Evolutionary conservation across 1,140 invertebrate species (phyloP).

Genomic region (Plodia interpunctella): DNA sequence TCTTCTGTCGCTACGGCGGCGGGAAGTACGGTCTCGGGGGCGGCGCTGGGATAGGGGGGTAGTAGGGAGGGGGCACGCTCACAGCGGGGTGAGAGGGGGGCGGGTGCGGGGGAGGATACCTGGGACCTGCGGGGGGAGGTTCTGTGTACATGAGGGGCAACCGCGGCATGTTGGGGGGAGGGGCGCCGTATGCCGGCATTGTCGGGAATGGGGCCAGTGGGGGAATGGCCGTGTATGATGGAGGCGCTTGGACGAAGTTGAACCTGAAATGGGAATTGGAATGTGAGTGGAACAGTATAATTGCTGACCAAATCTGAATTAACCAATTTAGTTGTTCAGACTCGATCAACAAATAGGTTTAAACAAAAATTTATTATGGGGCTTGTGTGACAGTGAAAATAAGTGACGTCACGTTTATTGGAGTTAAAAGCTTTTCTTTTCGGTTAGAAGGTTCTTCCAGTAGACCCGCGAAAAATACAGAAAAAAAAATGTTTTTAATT

Average conservation of each 20-base stretch:
- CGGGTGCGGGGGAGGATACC: slow-evolving; percentile 31
- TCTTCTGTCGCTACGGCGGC: slow-evolving; percentile 55
- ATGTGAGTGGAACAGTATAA: no score
- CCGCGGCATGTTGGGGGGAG: slow-evolving; percentile 36
- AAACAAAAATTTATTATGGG: no score
- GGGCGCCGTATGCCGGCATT: slow-evolving; percentile 17
- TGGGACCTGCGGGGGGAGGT: slow-evolving; percentile 26
- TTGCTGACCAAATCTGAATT: no score
- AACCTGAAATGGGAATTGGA: background rate
- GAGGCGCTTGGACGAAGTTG: slow-evolving; percentile 29
- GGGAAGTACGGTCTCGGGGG: slow-evolving; percentile 71
- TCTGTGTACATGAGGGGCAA: slow-evolving; percentile 44
- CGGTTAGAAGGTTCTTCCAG: no score
- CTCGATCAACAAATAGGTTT: no score
- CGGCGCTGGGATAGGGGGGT: slow-evolving; percentile 42
- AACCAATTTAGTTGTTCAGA: no score
- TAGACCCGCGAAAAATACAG: no score
- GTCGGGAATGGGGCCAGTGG: slow-evolving; percentile 40
- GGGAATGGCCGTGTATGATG: slow-evolving; percentile 45
- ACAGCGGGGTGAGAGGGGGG: slow-evolving; percentile 39
- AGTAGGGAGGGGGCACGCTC: slow-evolving; percentile 57
- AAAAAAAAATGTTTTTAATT: no score
- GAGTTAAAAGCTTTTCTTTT: no score
- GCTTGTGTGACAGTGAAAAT: no score
- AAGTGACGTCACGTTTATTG: no score